Conservation (phyloP, 2,888 invertebrate species). For the Callimorpha dominula region DNA sequence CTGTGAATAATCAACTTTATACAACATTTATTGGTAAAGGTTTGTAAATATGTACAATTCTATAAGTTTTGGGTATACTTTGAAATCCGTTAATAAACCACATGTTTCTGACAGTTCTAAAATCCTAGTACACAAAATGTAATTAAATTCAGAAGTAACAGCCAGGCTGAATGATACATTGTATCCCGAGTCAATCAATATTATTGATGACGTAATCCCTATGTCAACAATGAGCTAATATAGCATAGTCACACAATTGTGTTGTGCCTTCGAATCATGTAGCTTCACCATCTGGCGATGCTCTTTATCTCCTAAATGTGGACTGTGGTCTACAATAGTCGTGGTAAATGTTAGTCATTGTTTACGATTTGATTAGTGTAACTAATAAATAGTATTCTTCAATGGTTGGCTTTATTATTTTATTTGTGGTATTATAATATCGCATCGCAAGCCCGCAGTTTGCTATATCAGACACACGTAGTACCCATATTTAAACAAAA, state of each 20-base stretch:
- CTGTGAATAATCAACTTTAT: neutral
- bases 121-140: slow-evolving; percentile 7
- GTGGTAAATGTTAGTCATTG: neutral
- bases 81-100: neutral
- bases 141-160: slow-evolving; percentile 22
- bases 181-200: slow-evolving; percentile 37
- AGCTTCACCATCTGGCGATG: neutral
- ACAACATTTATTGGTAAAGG: no score
- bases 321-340: neutral
- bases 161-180: neutral
- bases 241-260: slow-evolving; percentile 33
- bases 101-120: neutral
- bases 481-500: no score
- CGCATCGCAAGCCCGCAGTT: no score
- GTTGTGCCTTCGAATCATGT: slow-evolving; percentile 16
- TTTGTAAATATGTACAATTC: neutral
- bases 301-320: neutral
- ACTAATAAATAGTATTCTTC: neutral
- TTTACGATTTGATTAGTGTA: neutral
- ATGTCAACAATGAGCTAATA: slow-evolving; percentile 36
- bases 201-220: slow-evolving; percentile 44
- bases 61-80: neutral
- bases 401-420: neutral
- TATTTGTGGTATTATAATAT: no score
- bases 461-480: no score